These are phyloP conservation scores for Dione vanillae DNA, from an alignment of 2,888 invertebrate species.

Conservation along the genomic window DNA sequence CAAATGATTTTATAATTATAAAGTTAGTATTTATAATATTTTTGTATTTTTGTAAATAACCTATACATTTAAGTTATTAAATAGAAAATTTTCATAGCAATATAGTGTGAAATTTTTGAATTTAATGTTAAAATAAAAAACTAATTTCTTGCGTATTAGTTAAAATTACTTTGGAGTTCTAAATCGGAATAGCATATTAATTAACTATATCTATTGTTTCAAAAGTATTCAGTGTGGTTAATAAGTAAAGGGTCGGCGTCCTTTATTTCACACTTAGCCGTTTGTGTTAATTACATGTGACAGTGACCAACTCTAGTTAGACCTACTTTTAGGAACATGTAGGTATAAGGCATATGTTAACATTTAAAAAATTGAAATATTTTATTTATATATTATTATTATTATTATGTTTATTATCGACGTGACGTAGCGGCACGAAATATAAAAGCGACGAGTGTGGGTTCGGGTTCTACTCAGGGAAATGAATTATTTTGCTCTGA, in stretches of 20 bases:
- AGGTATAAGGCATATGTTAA: neutral
- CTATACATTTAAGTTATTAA: no score
- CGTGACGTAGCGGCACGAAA: no score
- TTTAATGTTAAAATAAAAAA: neutral
- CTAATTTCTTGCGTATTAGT: neutral
- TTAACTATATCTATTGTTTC: conserved; percentile 11
- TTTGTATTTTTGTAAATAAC: no score
- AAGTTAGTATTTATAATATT: no score
- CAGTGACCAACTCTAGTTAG: neutral
- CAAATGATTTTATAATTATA: no score
- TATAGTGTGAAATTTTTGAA: neutral
- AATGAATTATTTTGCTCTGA: no score
- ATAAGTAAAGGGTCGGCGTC: conserved; percentile 8
- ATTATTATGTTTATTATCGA: no score
- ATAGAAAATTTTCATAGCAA: neutral
- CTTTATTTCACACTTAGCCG: neutral
- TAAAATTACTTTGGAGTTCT: neutral
- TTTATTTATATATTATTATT: neutral
- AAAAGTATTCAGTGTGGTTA: conserved; percentile 7
- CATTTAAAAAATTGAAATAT: no score
- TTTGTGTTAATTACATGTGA: conserved; percentile 4
- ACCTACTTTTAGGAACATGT: neutral
- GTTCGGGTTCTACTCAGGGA: no score
- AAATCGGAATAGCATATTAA: neutral
- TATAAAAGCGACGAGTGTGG: no score